A percentile compares a stretch with the other conserved stretches of the same genome.
Conservation (phyloP, 2,888 invertebrate species). For the Liopterus haemorrhoidalis region DNA sequence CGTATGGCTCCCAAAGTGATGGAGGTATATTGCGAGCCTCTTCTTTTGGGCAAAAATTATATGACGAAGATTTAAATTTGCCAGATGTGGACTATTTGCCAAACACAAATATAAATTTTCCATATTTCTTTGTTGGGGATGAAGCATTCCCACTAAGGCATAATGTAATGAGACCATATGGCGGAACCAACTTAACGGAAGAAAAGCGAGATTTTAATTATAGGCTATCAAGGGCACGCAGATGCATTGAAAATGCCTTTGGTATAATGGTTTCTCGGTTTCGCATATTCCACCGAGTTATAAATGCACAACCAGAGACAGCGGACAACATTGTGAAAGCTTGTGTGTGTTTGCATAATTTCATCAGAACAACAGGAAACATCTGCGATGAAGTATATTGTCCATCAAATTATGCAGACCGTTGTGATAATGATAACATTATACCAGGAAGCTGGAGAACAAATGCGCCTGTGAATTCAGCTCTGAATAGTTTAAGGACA, state of each 20-base stretch:
- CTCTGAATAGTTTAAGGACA: too few species aligned
- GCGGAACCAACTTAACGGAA: conserved; percentile 26
- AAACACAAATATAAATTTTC: conserved; percentile 29
- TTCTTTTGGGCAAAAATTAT: conserved; percentile 23
- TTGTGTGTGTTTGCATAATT: conserved; percentile 1
- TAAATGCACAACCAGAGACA: neutral
- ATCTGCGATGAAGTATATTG: too few species aligned
- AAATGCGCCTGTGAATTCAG: too few species aligned
- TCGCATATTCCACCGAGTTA: neutral
- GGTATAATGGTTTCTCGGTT: neutral
- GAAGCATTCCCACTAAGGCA: conserved; percentile 32
- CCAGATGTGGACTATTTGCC: conserved; percentile 31
- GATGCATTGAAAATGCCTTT: neutral
- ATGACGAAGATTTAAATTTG: conserved; percentile 27
- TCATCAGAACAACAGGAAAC: neutral
- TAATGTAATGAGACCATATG: conserved; percentile 27
- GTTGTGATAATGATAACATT: too few species aligned
- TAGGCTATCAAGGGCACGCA: too few species aligned
- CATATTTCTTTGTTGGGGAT: conserved; percentile 36
- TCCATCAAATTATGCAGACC: too few species aligned
- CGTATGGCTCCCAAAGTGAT: conserved; percentile 36
- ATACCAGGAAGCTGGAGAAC: too few species aligned
- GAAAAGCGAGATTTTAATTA: conserved; percentile 2
- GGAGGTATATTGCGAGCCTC: conserved; percentile 32
- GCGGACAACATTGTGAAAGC: neutral